Base-by-base conservation (phyloP, 1,140 invertebrate species). In the Homalodisca vitripennis region DNA sequence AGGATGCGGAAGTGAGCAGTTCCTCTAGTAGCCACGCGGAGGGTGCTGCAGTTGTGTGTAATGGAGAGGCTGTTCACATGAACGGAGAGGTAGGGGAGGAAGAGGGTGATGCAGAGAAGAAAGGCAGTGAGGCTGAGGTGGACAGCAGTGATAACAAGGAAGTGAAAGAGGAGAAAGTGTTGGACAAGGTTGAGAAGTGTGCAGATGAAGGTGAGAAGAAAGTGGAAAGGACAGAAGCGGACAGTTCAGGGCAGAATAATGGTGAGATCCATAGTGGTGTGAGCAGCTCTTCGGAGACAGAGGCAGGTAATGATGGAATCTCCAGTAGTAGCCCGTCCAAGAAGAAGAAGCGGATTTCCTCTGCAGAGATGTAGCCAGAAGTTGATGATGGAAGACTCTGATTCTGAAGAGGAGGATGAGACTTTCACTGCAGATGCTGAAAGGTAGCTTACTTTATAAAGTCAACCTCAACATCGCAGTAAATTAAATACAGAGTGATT, bases 401-500 rank as follows among this genome's bases (percentile, higher is more conserved):
- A 86, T 26, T 83, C 85, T 69, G 84, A 85, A 71, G 75, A 66
- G 69, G 80, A 79, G 65, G 78, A 78, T 13, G 79, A 82, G 24
- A 78, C 75, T 27, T 82, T 84, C 31, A 78, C 82, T 70, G 79
- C 75, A 27, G 68, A 47, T 41, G 34, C 63, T 20, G 62, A 12
- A 27, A 66, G 63, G 63, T 66, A 66, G 47, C n/a, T 24, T 27
- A n/a, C n/a, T n/a, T n/a, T n/a, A n/a, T n/a, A n/a, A n/a, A n/a
- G n/a, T n/a, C n/a, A n/a, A n/a, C n/a, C n/a, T n/a, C n/a, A n/a
- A n/a, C n/a, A n/a, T n/a, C n/a, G n/a, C n/a, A n/a, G n/a, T n/a
- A n/a, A n/a, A n/a, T n/a, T n/a, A n/a, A n/a, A n/a, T n/a, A n/a
- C n/a, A n/a, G n/a, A n/a, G n/a, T n/a, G n/a, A n/a, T n/a, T n/a